Conservation (phyloP, 2,797 vertebrate species). For the Pipistrellus pipistrellus region DNA sequence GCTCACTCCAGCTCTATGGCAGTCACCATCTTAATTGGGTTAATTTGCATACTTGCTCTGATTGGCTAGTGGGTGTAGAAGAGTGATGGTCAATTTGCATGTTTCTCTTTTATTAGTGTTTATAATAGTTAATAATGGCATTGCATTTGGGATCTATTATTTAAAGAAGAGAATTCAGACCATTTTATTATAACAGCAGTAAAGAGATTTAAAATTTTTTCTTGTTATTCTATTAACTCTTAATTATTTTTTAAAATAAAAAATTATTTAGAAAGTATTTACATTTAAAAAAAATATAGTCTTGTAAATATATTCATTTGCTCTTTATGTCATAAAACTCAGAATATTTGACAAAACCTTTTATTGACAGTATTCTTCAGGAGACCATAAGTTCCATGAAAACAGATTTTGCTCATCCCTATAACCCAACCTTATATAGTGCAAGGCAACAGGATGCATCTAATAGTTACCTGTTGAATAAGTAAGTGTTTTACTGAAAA, state of each 20-base stretch:
- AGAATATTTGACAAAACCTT: background rate
- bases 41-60: no score
- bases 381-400: background rate
- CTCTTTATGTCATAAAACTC: background rate
- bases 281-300: background rate
- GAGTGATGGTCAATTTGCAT: no score
- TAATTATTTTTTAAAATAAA: background rate
- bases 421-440: background rate
- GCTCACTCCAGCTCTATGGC: no score
- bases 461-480: background rate
- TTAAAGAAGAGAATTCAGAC: background rate
- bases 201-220: background rate
- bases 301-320: background rate
- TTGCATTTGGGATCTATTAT: background rate
- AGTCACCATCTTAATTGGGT: no score
- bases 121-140: background rate
- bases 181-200: background rate
- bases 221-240: background rate
- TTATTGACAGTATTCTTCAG: background rate
- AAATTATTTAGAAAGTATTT: background rate
- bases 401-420: background rate
- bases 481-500: constrained; percentile 26
- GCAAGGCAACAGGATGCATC: background rate
- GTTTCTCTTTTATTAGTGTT: no score
- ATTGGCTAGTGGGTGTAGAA: no score